phyloP scores from a whole-genome alignment of 2,888 invertebrate species.

The Meganola albula region DNA sequence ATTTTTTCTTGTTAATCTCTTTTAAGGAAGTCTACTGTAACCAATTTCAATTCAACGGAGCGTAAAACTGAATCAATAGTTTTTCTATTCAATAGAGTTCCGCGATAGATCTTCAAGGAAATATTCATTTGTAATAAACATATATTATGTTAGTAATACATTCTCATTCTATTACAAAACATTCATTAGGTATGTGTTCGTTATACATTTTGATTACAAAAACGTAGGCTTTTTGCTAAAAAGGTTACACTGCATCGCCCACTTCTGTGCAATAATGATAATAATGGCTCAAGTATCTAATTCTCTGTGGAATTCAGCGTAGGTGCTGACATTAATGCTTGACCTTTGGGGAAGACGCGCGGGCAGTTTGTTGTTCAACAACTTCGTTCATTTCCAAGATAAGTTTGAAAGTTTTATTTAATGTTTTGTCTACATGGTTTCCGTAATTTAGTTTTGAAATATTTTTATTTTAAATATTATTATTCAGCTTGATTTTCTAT shows the following conservation, averaged over 20 bases:
- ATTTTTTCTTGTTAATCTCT: too few species aligned
- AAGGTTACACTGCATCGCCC: constrained; percentile 6
- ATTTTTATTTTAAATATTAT: background rate
- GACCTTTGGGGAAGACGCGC: constrained; percentile 33
- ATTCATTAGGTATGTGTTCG: too few species aligned
- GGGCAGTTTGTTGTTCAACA: constrained; percentile 27
- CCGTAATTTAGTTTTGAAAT: background rate
- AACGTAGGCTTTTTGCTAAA: too few species aligned
- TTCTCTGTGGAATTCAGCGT: constrained; percentile 26
- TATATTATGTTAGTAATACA: too few species aligned
- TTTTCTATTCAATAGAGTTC: constrained; percentile 31
- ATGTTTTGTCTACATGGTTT: too few species aligned
- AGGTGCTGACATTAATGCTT: constrained; percentile 31
- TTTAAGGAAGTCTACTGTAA: constrained; percentile 23
- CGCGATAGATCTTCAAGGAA: too few species aligned
- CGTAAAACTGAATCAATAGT: constrained; percentile 39
- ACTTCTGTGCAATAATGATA: constrained; percentile 17
- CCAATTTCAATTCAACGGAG: constrained; percentile 31
- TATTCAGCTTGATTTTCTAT: background rate
- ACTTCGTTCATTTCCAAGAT: constrained; percentile 10
- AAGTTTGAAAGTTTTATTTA: too few species aligned
- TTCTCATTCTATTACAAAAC: too few species aligned
- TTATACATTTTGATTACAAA: too few species aligned
- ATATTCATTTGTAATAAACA: too few species aligned
- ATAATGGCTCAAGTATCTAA: constrained; percentile 26